Base-by-base conservation (phyloP, 2,113 vertebrate species). In the Caloenas nicobarica region DNA sequence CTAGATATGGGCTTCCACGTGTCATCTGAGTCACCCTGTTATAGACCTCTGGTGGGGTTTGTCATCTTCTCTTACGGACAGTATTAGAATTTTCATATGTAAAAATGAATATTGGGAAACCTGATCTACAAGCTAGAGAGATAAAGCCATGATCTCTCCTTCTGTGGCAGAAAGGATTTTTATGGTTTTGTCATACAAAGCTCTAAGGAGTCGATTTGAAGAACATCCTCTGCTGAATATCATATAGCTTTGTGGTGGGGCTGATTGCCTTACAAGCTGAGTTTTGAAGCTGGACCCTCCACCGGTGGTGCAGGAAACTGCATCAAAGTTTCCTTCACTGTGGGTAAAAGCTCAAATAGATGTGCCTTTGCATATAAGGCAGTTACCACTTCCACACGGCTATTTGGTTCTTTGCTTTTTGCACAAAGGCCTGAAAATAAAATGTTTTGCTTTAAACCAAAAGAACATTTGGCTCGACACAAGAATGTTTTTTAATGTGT, bases 401-500 rank as follows among this genome's bases (percentile, higher is more conserved):
- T 77, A 4, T 68, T 53, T 42, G 7, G 5, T 16, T 66, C 40
- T 78, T 76, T 95, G 68, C 33, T 76, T 79, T 81, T 60, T 65
- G 13, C 54, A 54, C 50, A 65, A 65, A 65, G 61, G 56, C 48
- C 65, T 93, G 91, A 79, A 91, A 92, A 91, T 29, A 62, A 94
- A 89, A 84, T 9, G 26, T 60, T 86, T 84, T 84, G 38, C 26
- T 94, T 86, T 74, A 89, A 95, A 92, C 51, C 56, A 78, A 44
- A 64, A 82, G 64, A 86, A 64, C 48, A 60, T 81, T 86, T 92
- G 64, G 16, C 33, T 86, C 2, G 1, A 58, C 38, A 54, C 14
- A 84, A 71, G 12, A 92, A 78, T 78, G 10, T 4, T 53, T 77
- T 68, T 73, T 14, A 31, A 71, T 89, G 46, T 84, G 29, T 65